Base-by-base conservation (phyloP, 2,797 vertebrate genomes). In the Poecile montanus region DNA sequence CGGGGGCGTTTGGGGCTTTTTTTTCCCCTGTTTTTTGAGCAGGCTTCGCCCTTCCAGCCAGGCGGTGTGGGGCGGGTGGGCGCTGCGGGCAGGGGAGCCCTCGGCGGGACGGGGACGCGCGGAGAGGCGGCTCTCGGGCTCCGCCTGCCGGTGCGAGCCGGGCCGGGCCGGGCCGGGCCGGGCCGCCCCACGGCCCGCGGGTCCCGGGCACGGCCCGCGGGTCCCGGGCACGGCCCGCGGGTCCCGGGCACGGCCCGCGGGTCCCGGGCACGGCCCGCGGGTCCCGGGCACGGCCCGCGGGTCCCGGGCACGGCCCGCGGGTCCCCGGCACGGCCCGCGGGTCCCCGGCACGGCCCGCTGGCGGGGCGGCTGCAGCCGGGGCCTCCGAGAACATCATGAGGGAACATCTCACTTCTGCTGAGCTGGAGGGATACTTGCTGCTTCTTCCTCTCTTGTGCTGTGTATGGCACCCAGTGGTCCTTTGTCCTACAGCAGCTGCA, bases 1-100 rank as follows among this genome's bases (percentile, higher is more conserved):
- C 38, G 3, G 10, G 23, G 36, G 7, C 5, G 9, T 53, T 44
- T 11, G 27, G 12, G 9, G 47, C 5, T 13, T 6, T 29, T 29
- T 19, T 3, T 2, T 1, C 7, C 1, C 8, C 7, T 3, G 1
- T n/a, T 9, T 56, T 48, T 12, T 4, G 21, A 34, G 6, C 54
- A 25, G 25, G 26, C 26, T 22, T 56, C 7, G 0, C 27, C 27
- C 22, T n/a, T 17, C 2, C 29, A 16, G 1, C 14, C 3, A 7
- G 54, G 21, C 6, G 11, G 1, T 34, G 61, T 26, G 45, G 13
- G 27, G 13, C 10, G 34, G 19, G 9, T 10, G 51, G 40, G 45
- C 15, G 11, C 16, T 26, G 42, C 3, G 4, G 19, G 40, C 60
- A 1, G 21, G 36, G 42, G 17, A 40, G 21, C 18, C 14, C 53